phyloP scores from a whole-genome alignment of 1,140 invertebrate genomes.

The Drosophila azteca region DNA sequence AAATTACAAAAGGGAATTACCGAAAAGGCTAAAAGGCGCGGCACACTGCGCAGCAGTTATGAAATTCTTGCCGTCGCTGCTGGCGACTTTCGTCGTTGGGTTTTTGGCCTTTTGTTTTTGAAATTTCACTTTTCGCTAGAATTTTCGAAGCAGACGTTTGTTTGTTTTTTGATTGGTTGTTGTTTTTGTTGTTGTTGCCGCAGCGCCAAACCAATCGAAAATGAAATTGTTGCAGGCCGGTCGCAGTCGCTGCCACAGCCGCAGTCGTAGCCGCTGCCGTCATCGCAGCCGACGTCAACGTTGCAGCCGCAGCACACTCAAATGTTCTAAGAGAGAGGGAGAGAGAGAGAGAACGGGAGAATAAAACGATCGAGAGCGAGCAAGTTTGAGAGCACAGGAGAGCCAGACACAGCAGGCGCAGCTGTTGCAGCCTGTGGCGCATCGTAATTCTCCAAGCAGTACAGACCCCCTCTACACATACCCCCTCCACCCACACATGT shows the following conservation, averaged over 20 bases:
- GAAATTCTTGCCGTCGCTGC: conserved; percentile 41
- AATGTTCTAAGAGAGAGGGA: conserved; percentile 40
- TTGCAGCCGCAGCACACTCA: conserved; percentile 5
- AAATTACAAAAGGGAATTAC: conserved; percentile 59
- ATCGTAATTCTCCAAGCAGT: conserved; percentile 1
- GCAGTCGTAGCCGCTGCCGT: not conserved
- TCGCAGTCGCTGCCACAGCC: conserved; percentile 22
- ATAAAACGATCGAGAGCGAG: no score
- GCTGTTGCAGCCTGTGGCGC: conserved; percentile 7
- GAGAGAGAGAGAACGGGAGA: conserved; percentile 12
- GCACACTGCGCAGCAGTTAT: conserved; percentile 39
- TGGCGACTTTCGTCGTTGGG: conserved; percentile 1
- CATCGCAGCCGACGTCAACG: conserved; percentile 20
- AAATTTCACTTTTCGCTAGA: conserved; percentile 62
- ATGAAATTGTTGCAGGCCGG: conserved; percentile 50
- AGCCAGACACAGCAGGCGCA: conserved; percentile 8
- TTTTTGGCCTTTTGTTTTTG: conserved; percentile 17
- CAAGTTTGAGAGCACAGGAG: not conserved
- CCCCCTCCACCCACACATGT: not conserved
- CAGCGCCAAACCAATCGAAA: conserved; percentile 41
- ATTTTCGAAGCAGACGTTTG: conserved; percentile 45
- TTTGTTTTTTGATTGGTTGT: conserved; percentile 44
- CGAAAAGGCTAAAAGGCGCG: conserved; percentile 47
- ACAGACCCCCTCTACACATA: not conserved
- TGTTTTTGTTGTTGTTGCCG: conserved; percentile 40